Percentiles rank a stretch among this genome's conserved stretches.
phyloP scores from a whole-genome alignment of 2,888 invertebrate species.

The Argyresthia goedartella region DNA sequence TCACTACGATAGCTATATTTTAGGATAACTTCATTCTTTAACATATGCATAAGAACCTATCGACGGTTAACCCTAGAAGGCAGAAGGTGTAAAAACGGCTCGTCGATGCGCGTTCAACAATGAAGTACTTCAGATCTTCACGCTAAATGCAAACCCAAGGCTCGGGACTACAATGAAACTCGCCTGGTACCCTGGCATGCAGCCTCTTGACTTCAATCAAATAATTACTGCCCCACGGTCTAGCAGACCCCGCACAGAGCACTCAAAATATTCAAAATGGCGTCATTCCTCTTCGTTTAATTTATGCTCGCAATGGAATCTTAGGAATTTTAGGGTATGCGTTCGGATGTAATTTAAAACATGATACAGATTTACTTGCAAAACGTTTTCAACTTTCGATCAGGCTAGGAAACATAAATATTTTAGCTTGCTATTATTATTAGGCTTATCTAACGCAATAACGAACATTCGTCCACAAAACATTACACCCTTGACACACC shows the following conservation, averaged over 20 bases:
- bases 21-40: background rate
- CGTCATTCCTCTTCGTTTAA: slow-evolving; percentile 37
- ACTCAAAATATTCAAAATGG: slow-evolving; percentile 65
- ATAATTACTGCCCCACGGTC: slow-evolving; percentile 68
- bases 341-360: background rate
- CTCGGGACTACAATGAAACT: slow-evolving; percentile 41
- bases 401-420: background rate
- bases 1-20: too few species aligned
- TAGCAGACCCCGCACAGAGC: slow-evolving; percentile 40
- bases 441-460: slow-evolving; percentile 24
- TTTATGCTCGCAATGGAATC: slow-evolving; percentile 50
- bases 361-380: too few species aligned
- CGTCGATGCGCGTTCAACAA: slow-evolving; percentile 39
- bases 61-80: slow-evolving; percentile 56
- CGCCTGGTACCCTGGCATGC: slow-evolving; percentile 58
- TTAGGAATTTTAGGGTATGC: slow-evolving; percentile 9
- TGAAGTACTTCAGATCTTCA: slow-evolving; percentile 29
- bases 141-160: slow-evolving; percentile 28
- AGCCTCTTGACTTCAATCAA: slow-evolving; percentile 69
- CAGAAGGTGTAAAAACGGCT: slow-evolving; percentile 53
- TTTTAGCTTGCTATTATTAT: slow-evolving; percentile 26
- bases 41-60: slow-evolving; percentile 8
- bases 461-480: slow-evolving; percentile 43
- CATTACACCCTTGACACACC: slow-evolving; percentile 70
- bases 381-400: too few species aligned